Evolutionary conservation across 2,113 vertebrate genomes (phyloP).

Genomic region (Perognathus longimembris): DNA sequence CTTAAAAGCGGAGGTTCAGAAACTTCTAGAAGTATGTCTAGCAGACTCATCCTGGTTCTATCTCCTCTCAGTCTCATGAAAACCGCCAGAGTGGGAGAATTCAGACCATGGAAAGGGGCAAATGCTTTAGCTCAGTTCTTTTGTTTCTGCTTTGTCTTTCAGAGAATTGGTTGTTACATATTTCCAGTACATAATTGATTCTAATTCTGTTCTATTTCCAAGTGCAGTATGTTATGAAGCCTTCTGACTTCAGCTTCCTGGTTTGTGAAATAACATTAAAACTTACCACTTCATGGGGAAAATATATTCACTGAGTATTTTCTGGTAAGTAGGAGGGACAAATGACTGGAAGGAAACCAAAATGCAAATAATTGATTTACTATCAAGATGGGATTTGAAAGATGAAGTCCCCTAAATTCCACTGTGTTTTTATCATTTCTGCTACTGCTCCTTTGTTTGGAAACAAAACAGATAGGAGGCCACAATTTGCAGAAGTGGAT

Average conservation of each 20-base stretch:
- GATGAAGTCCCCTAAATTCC: neutral
- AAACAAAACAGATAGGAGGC: neutral
- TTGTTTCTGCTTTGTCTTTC: neutral
- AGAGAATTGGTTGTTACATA: neutral
- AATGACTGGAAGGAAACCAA: slow-evolving; percentile 41
- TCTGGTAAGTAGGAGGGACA: slow-evolving; percentile 45
- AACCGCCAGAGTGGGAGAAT: neutral
- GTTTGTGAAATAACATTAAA: slow-evolving; percentile 40
- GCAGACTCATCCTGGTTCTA: neutral
- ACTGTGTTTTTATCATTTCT: slow-evolving; percentile 5
- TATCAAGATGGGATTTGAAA: slow-evolving; percentile 26
- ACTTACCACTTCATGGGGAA: neutral
- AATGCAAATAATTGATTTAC: slow-evolving; percentile 60
- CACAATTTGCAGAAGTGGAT: neutral
- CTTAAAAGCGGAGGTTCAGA: neutral
- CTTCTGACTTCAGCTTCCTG: slow-evolving; percentile 43
- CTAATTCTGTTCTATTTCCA: neutral
- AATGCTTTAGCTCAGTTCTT: neutral
- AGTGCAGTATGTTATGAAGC: neutral
- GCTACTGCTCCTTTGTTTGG: neutral
- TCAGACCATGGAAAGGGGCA: neutral
- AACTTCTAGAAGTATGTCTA: neutral
- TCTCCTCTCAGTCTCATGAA: neutral
- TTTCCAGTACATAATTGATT: neutral
- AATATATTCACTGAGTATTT: neutral